Evolutionary conservation across 2,888 invertebrate genomes (phyloP).

Genomic region (Zaprionus bogoriensis): DNA sequence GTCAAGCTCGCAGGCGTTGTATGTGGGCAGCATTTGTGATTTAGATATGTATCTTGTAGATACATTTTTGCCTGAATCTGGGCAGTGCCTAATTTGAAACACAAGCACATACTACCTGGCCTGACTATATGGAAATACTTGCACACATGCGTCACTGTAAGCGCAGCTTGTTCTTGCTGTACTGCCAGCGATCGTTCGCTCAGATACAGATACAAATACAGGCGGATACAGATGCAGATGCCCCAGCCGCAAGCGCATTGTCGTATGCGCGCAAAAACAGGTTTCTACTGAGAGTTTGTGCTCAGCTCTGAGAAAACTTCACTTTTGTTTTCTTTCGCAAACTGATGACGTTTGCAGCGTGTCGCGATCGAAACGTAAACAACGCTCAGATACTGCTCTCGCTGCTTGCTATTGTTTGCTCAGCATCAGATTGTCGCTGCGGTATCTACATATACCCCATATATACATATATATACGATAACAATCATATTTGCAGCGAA

Average conservation of each 20-base stretch:
- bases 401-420: too few relatives aligned
- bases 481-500: not conserved
- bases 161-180: slow-evolving; percentile 39
- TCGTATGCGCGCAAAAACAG: slow-evolving; percentile 34
- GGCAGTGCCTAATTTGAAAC: slow-evolving; percentile 28
- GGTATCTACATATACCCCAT: slow-evolving; percentile 1
- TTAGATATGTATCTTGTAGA: slow-evolving; percentile 18
- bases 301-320: slow-evolving; percentile 44
- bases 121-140: not conserved
- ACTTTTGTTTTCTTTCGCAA: slow-evolving; percentile 62
- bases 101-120: not conserved
- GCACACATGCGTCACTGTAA: slow-evolving; percentile 29
- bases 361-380: slow-evolving; percentile 40
- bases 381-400: slow-evolving; percentile 30
- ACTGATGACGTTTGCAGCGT: slow-evolving; percentile 46
- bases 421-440: not conserved
- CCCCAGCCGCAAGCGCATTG: not conserved
- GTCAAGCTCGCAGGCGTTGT: slow-evolving; percentile 30
- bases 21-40: slow-evolving; percentile 3
- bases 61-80: slow-evolving; percentile 42
- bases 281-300: slow-evolving; percentile 39
- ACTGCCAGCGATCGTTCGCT: slow-evolving; percentile 30
- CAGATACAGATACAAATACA: slow-evolving; percentile 22
- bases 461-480: too few relatives aligned
- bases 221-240: not conserved